A percentile compares a stretch with the other conserved stretches of the same genome.
These are phyloP conservation scores for Eulimnadia texana DNA, from an alignment of 1,140 invertebrate species.

Conservation along the genomic window DNA sequence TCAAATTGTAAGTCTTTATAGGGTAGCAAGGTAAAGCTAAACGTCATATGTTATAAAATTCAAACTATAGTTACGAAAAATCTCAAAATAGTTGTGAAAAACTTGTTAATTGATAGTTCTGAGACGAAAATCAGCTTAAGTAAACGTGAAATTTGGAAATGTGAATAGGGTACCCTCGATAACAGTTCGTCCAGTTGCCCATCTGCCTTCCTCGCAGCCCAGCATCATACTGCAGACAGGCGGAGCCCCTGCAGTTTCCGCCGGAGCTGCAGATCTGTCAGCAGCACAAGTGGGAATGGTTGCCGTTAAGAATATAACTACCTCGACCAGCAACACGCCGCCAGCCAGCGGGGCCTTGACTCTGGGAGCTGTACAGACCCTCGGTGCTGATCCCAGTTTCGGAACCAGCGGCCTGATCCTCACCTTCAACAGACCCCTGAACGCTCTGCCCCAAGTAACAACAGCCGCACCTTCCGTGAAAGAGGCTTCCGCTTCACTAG, in stretches of 20 bases:
- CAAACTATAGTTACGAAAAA: too few relatives aligned
- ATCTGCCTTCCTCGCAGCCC: not conserved
- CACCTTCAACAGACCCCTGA: conserved; percentile 15
- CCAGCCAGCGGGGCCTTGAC: not conserved
- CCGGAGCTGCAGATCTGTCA: not conserved
- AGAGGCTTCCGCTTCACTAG: conserved; percentile 32
- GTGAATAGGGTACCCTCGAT: conserved; percentile 3
- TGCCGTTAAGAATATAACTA: not conserved
- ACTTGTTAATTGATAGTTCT: too few relatives aligned
- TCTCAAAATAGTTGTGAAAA: too few relatives aligned
- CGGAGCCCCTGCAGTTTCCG: not conserved
- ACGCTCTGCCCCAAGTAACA: conserved; percentile 16
- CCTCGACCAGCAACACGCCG: not conserved
- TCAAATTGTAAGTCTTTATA: too few relatives aligned
- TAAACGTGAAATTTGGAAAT: too few relatives aligned
- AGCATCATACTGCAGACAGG: conserved; percentile 2
- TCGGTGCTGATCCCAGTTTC: not conserved
- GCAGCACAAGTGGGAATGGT: not conserved
- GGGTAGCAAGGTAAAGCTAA: too few relatives aligned
- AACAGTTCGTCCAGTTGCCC: conserved; percentile 9
- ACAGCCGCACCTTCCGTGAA: conserved; percentile 11
- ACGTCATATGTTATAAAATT: too few relatives aligned
- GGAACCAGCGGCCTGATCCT: not conserved
- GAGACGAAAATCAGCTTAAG: too few relatives aligned
- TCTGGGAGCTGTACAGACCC: conserved; percentile 5